Evolutionary conservation across 2,888 invertebrate species (phyloP).

Genomic region (Agrotis ipsilon): DNA sequence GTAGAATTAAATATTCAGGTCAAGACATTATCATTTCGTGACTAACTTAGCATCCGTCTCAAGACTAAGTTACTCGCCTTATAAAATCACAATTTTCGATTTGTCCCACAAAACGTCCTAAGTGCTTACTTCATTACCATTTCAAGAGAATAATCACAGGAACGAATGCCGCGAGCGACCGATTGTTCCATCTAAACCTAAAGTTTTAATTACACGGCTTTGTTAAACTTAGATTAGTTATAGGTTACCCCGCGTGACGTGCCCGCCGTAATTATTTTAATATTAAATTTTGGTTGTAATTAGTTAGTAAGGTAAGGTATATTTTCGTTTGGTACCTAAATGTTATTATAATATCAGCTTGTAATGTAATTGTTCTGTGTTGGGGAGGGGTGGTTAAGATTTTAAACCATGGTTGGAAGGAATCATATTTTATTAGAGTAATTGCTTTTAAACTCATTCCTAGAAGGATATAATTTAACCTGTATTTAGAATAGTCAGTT

Average conservation of each 20-base stretch:
- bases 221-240: slow-evolving; percentile 79
- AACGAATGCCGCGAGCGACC: slow-evolving; percentile 66
- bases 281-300: slow-evolving; percentile 58
- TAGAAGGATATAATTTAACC: neutral
- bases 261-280: slow-evolving; percentile 56
- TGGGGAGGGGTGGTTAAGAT: neutral
- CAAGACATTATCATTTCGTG: neutral
- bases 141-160: slow-evolving; percentile 76
- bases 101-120: slow-evolving; percentile 61
- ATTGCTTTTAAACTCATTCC: neutral
- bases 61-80: neutral
- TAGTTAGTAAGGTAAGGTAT: slow-evolving; percentile 24
- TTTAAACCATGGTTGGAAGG: neutral
- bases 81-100: slow-evolving; percentile 54
- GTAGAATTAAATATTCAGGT: neutral
- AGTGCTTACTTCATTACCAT: slow-evolving; percentile 73
- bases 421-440: neutral
- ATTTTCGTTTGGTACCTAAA: neutral
- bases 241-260: slow-evolving; percentile 67
- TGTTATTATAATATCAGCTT: slow-evolving; percentile 25
- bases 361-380: neutral
- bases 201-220: slow-evolving; percentile 79
- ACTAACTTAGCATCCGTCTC: neutral
- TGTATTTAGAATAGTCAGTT: neutral
- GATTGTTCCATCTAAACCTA: slow-evolving; percentile 68